These are phyloP conservation scores for Sardinella longiceps DNA, from an alignment of 2,797 vertebrate species.

Conservation along the genomic window DNA sequence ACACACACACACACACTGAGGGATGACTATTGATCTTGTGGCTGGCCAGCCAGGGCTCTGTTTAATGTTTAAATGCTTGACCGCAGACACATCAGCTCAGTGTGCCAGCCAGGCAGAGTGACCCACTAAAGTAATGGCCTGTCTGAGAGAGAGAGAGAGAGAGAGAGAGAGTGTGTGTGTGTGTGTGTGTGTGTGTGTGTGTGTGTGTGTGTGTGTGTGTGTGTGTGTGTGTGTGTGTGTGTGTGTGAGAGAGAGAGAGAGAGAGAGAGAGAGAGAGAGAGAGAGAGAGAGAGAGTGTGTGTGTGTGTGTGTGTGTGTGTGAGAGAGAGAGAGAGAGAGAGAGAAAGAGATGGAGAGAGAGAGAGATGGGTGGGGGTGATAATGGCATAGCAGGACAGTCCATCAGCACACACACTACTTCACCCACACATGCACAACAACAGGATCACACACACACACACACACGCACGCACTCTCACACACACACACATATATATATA, in stretches of 20 bases:
- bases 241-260: not conserved
- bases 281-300: too few relatives aligned
- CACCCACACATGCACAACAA: not conserved
- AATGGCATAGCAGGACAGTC: not conserved
- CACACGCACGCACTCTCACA: not conserved
- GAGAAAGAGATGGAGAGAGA: not conserved
- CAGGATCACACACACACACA: too few relatives aligned
- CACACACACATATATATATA: not conserved
- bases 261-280: not conserved
- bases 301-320: not conserved
- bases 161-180: not conserved
- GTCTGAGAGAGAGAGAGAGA: not conserved
- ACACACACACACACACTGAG: constrained; percentile 11
- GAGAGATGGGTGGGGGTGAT: not conserved
- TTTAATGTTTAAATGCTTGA: constrained; percentile 19
- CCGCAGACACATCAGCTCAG: constrained; percentile 12
- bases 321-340: not conserved
- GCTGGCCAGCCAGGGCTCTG: not conserved
- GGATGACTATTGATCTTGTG: constrained; percentile 23
- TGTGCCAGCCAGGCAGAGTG: not conserved
- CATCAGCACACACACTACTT: not conserved
- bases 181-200: not conserved
- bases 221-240: not conserved
- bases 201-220: not conserved
- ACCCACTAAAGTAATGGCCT: constrained; percentile 3